Evolutionary conservation across 2,797 vertebrate species (phyloP).

Genomic region (Cynodonichthys magdalenae): DNA sequence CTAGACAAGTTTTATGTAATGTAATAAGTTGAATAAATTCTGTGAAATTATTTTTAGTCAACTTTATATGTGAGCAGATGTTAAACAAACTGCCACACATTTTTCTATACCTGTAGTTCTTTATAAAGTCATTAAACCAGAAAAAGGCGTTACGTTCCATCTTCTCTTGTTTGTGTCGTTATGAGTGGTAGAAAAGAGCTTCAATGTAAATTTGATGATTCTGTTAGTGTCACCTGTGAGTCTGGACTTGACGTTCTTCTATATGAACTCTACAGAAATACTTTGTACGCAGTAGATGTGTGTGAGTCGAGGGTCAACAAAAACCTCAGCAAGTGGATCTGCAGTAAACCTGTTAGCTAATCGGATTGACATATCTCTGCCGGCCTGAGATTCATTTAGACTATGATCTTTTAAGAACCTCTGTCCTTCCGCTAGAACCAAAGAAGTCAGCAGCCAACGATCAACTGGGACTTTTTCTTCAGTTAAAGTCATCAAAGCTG

Average conservation of each 20-base stretch:
- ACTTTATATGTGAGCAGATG: no score
- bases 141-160: not conserved
- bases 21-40: no score
- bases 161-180: not conserved
- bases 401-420: constrained; percentile 75
- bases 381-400: constrained; percentile 70
- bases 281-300: constrained; percentile 24
- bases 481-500: not conserved
- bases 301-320: constrained; percentile 51
- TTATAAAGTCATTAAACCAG: not conserved
- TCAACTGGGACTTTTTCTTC: not conserved
- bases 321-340: constrained; percentile 68
- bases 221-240: no score
- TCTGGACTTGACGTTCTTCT: no score
- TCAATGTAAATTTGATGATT: no score
- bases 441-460: constrained; percentile 51
- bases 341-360: constrained; percentile 80
- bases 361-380: constrained; percentile 74
- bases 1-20: no score
- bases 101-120: no score
- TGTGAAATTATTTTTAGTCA: no score
- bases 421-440: constrained; percentile 56
- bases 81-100: no score
- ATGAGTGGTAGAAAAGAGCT: no score
- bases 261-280: not conserved